phyloP scores from a whole-genome alignment of 2,113 vertebrate species.

The Nesogale talazaci region DNA sequence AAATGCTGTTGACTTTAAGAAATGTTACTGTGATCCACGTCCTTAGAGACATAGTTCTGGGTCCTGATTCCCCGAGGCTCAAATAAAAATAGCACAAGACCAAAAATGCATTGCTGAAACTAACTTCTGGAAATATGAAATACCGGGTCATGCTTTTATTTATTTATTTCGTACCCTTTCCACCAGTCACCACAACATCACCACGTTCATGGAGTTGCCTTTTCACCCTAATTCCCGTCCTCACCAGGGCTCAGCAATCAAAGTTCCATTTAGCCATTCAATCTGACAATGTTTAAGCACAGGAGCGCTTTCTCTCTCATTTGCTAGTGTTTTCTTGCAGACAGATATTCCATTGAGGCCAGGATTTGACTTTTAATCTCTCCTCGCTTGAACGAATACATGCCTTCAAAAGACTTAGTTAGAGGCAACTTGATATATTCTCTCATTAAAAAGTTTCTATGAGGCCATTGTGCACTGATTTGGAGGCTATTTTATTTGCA shows the following conservation, averaged over 20 bases:
- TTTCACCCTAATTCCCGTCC: constrained; percentile 25
- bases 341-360: background rate
- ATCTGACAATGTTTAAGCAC: constrained; percentile 2
- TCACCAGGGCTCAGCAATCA: background rate
- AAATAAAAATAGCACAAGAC: constrained; percentile 74
- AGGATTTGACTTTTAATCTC: constrained; percentile 17
- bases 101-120: constrained; percentile 70
- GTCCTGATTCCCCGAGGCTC: constrained; percentile 55
- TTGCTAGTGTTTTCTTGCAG: background rate
- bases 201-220: background rate
- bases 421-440: background rate
- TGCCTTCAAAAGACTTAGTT: constrained; percentile 43
- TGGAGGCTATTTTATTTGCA: constrained; percentile 28
- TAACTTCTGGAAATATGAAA: constrained; percentile 70
- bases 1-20: constrained; percentile 64
- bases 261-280: constrained; percentile 6
- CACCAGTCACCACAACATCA: constrained; percentile 16
- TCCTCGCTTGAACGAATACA: background rate
- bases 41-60: constrained; percentile 72
- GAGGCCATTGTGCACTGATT: background rate
- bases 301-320: constrained; percentile 36
- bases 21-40: constrained; percentile 52
- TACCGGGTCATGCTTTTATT: constrained; percentile 35
- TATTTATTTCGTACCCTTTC: constrained; percentile 12
- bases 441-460: background rate